These are phyloP conservation scores for Stichopus chloronotus DNA, from an alignment of 35 echinoderm and acorn worm genomes.

Conservation along the genomic window DNA sequence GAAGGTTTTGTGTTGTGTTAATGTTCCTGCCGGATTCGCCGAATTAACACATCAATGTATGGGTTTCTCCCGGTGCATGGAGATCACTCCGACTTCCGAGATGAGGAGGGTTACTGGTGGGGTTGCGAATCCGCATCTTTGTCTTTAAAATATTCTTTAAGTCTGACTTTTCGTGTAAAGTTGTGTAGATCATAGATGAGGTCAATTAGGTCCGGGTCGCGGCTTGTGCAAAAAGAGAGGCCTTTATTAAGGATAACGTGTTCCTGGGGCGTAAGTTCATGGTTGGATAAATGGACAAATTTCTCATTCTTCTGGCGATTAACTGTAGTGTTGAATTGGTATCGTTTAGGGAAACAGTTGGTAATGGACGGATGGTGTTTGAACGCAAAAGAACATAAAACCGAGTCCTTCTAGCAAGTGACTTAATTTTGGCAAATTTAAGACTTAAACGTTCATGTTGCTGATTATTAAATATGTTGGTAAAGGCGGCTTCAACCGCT, in stretches of 20 bases:
- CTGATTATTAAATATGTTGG: no score
- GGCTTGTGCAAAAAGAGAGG: constrained; percentile 5
- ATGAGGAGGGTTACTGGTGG: neutral
- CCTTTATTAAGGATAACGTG: constrained; percentile 19
- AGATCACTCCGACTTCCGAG: neutral
- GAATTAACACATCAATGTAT: neutral
- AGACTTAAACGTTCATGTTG: no score
- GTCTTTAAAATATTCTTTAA: neutral
- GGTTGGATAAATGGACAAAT: constrained; percentile 13
- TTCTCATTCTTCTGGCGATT: neutral
- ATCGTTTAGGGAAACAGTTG: no score
- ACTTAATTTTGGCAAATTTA: no score
- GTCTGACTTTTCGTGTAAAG: constrained; percentile 17
- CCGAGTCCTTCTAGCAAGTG: no score
- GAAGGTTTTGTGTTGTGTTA: neutral
- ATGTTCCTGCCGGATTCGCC: neutral
- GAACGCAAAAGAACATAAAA: no score
- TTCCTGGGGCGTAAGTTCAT: neutral
- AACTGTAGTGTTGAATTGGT: no score
- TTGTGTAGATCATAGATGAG: neutral
- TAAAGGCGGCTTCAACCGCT: no score
- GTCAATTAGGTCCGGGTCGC: neutral
- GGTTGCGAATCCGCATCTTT: neutral
- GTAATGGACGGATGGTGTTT: no score
- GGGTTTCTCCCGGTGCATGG: neutral